Percentiles rank a stretch among this genome's conserved stretches.
Conservation (phyloP, 2,888 invertebrate genomes). For the Drosophila melanosoma region DNA sequence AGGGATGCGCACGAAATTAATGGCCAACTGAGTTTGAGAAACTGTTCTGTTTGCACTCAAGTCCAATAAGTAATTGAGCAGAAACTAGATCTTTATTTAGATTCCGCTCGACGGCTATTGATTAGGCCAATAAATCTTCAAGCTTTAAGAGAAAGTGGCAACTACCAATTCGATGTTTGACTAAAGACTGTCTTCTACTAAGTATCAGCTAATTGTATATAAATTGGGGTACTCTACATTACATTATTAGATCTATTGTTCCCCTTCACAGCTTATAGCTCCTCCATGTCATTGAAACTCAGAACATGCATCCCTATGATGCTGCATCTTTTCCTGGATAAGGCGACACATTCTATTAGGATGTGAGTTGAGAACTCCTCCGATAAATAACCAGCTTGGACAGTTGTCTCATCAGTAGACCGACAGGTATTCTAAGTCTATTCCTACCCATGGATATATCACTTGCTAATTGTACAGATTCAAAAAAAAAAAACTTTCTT, state of each 20-base stretch:
- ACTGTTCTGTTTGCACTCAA: constrained; percentile 31
- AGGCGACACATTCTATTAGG: no score
- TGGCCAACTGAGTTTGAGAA: constrained; percentile 28
- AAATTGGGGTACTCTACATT: no score
- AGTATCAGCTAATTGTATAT: background rate
- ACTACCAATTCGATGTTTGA: background rate
- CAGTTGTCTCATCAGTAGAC: no score
- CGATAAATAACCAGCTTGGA: no score
- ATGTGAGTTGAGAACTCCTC: no score
- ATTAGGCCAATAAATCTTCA: background rate
- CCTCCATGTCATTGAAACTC: no score
- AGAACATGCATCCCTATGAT: no score
- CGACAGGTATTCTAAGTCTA: no score
- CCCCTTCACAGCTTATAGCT: no score
- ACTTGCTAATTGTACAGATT: background rate
- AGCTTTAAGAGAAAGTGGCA: background rate
- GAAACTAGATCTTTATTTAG: constrained; percentile 9
- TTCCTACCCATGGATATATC: no score
- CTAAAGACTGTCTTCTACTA: background rate
- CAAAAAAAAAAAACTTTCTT: background rate
- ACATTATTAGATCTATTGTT: no score
- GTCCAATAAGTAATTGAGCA: constrained; percentile 28
- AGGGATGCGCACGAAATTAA: constrained; percentile 19
- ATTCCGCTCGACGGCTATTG: constrained; percentile 1
- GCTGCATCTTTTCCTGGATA: no score